Percentiles rank a stretch among this genome's conserved stretches.
Conservation (phyloP, 2,888 invertebrate species). For the Aricia artaxerxes region DNA sequence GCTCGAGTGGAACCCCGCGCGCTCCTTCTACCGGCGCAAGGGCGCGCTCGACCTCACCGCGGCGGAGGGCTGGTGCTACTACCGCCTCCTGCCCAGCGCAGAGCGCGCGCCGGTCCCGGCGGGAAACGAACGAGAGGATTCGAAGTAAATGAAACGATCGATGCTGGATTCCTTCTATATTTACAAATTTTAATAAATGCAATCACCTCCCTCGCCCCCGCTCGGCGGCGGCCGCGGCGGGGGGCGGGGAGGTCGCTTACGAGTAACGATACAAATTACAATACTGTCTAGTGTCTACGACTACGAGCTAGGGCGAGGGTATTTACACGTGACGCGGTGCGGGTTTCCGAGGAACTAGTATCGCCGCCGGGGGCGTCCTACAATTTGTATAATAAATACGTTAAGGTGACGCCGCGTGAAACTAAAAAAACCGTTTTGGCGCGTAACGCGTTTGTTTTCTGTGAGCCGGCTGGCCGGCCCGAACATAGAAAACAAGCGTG, state of each 20-base stretch:
- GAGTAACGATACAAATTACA: not conserved
- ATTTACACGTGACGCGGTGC: not conserved
- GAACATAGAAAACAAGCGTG: too few relatives aligned
- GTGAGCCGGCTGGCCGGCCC: too few relatives aligned
- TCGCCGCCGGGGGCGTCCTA: not conserved
- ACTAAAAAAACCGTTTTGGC: too few relatives aligned
- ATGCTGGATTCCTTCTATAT: conserved; percentile 42
- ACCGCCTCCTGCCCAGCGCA: conserved; percentile 2
- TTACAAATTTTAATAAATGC: conserved; percentile 51
- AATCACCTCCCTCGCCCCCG: conserved; percentile 40
- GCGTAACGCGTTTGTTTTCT: too few relatives aligned
- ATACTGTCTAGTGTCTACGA: conserved; percentile 18
- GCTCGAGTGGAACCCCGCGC: conserved; percentile 33
- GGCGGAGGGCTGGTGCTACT: conserved; percentile 33
- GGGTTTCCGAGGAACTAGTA: not conserved
- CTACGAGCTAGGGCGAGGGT: not conserved
- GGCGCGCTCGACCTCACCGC: conserved; percentile 32
- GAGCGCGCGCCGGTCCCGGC: not conserved
- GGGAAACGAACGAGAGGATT: not conserved
- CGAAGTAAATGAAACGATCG: not conserved
- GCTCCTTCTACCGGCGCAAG: conserved; percentile 28
- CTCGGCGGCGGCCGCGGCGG: not conserved
- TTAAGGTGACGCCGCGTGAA: too few relatives aligned
- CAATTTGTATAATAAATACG: not conserved
- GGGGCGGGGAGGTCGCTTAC: not conserved